A percentile compares a stretch with the other conserved stretches of the same genome.
phyloP scores from a whole-genome alignment of 2,113 vertebrate species.

The Marmota monax region DNA sequence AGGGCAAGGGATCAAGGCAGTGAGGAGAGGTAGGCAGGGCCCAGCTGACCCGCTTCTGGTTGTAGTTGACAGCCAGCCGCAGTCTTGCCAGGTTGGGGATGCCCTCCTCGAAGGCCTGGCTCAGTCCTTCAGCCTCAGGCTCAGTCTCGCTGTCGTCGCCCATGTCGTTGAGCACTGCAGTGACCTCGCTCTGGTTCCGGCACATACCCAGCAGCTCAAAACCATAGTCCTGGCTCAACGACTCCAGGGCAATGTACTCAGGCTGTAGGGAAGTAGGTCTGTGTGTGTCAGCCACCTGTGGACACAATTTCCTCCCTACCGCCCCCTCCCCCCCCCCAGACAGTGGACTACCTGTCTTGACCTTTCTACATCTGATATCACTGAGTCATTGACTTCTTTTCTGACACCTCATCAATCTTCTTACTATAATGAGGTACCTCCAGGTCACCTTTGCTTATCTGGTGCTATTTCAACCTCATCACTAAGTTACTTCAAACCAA shows the following conservation, averaged over 20 bases:
- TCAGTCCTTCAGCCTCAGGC: constrained; percentile 84
- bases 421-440: background rate
- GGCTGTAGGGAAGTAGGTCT: constrained; percentile 85
- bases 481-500: background rate
- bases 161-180: constrained; percentile 92
- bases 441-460: background rate
- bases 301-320: background rate
- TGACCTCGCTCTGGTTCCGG: constrained; percentile 95
- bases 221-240: constrained; percentile 92
- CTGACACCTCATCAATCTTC: background rate
- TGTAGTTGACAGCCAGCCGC: constrained; percentile 93
- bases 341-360: background rate
- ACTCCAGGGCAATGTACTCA: constrained; percentile 92
- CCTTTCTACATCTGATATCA: background rate
- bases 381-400: background rate
- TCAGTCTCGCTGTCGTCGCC: constrained; percentile 84
- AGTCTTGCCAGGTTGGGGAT: constrained; percentile 94
- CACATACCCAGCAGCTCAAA: constrained; percentile 96
- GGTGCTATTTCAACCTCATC: background rate
- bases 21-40: background rate
- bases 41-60: constrained; percentile 92
- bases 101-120: constrained; percentile 93
- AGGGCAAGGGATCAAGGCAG: background rate
- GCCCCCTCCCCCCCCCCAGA: too few relatives aligned
- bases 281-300: background rate